phyloP scores from a whole-genome alignment of 1,140 invertebrate genomes.

The Mylabris phalerata region DNA sequence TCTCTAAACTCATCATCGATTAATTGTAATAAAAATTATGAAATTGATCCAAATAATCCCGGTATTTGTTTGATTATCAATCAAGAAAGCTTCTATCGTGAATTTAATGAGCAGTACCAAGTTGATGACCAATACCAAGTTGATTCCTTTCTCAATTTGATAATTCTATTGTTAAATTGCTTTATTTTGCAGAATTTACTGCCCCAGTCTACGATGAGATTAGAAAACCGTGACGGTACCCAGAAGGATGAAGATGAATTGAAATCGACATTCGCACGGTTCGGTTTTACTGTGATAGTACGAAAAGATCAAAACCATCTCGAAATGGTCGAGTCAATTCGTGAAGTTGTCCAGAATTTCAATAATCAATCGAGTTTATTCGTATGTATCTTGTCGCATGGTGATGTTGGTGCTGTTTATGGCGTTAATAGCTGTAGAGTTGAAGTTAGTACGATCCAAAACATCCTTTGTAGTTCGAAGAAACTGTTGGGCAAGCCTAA shows the following conservation, averaged over 20 bases:
- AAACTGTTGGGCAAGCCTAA: slow-evolving; percentile 30
- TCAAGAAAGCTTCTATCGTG: slow-evolving; percentile 34
- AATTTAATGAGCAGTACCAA: slow-evolving; percentile 19
- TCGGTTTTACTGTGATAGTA: slow-evolving; percentile 25
- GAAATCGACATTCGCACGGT: slow-evolving; percentile 22
- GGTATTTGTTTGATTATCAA: slow-evolving; percentile 36
- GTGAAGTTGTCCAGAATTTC: slow-evolving; percentile 11
- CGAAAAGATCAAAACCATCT: slow-evolving; percentile 23
- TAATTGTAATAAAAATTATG: slow-evolving; percentile 17
- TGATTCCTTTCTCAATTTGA: not conserved
- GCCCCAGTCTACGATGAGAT: slow-evolving; percentile 8
- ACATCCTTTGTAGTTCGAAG: slow-evolving; percentile 21
- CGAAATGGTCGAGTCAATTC: slow-evolving; percentile 20
- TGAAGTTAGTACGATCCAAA: slow-evolving; percentile 24
- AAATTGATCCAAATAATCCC: slow-evolving; percentile 26
- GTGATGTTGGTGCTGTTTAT: slow-evolving; percentile 33
- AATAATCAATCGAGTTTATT: slow-evolving; percentile 30
- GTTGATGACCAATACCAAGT: not conserved
- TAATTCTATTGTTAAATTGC: slow-evolving; percentile 3
- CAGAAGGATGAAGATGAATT: slow-evolving; percentile 25
- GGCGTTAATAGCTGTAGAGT: slow-evolving; percentile 33
- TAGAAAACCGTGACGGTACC: slow-evolving; percentile 29
- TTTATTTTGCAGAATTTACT: slow-evolving; percentile 23
- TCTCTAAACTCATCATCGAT: not conserved
- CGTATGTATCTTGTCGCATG: slow-evolving; percentile 34